phyloP scores from a whole-genome alignment of 1,140 invertebrate genomes.

The Brachionus plicatilis region DNA sequence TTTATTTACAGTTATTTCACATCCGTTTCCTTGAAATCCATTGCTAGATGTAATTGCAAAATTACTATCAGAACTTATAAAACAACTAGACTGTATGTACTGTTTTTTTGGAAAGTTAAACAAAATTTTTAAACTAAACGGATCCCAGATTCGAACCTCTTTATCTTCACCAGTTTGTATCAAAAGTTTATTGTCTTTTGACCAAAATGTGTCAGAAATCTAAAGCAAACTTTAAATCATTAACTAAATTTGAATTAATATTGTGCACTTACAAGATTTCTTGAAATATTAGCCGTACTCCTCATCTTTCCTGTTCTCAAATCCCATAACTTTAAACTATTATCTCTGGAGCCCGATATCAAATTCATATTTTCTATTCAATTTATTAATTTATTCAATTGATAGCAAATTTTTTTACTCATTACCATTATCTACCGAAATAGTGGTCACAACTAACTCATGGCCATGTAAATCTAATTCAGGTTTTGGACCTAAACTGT shows the following conservation, averaged over 20 bases:
- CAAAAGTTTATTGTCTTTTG: constrained; percentile 45
- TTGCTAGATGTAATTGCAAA: constrained; percentile 52
- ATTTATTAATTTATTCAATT: neutral
- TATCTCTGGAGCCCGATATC: constrained; percentile 52
- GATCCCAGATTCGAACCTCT: constrained; percentile 51
- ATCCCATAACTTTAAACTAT: constrained; percentile 51
- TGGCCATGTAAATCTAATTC: constrained; percentile 46
- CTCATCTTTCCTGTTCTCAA: constrained; percentile 48
- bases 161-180: constrained; percentile 54
- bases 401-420: neutral
- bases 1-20: constrained; percentile 52
- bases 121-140: constrained; percentile 45
- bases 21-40: constrained; percentile 53
- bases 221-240: constrained; percentile 41
- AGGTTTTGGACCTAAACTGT: constrained; percentile 42
- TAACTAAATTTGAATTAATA: neutral
- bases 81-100: constrained; percentile 54
- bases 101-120: constrained; percentile 51
- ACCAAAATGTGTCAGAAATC: constrained; percentile 53
- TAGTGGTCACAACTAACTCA: constrained; percentile 49
- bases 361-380: constrained; percentile 48
- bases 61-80: constrained; percentile 47
- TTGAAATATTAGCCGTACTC: constrained; percentile 46
- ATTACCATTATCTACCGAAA: constrained; percentile 47
- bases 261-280: constrained; percentile 48